Evolutionary conservation across 2,113 vertebrate species (phyloP), one percentile per base, ranked within the genome.

Genomic region (Erpornis zantholeuca): DNA sequence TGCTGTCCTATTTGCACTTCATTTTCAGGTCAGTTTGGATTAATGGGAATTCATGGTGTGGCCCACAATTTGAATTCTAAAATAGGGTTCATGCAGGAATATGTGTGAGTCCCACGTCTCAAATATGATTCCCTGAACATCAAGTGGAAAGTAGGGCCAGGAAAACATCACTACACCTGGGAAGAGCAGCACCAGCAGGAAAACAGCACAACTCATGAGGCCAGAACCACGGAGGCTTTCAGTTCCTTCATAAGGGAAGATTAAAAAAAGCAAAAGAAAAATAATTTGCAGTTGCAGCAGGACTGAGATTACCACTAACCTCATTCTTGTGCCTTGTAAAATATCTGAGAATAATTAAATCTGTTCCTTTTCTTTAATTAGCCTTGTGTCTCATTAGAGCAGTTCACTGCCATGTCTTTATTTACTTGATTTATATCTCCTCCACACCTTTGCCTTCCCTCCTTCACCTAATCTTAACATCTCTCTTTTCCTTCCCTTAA

Each of bases 391-490:
- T 95, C 60, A 87, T 90, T 91, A 93, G 60, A 92, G 68, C 53
- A 90, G 90, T 94, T 96, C 85, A 49, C 31, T 90, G 79, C 76
- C 88, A 90, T 64, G 60, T 83, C 79, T 95, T 94, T 93, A 95
- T 93, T 94, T 94, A 92, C 63, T 86, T 92, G 90, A 96, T 96
- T 77, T 77, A 60, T 78, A 88, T 96, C 92, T 96, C 47, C 52
- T 86, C 72, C 36, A 69, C 90, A 97, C 93, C 96, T 97, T 96
- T 96, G 95, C 90, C 68, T 96, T 96, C 88, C 64, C 90, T 95
- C 33, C 1, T 88, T 90, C 90, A 94, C 90, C 82, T 96, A 82
- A 95, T 96, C 95, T 96, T 94, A 95, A 88, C 85, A 94, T 96
- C 93, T 96, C 88, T 73, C 85, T 92, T 86, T 94, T 96, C 56